phyloP scores from a whole-genome alignment of 1,140 invertebrate species.

The Apis cerana region DNA sequence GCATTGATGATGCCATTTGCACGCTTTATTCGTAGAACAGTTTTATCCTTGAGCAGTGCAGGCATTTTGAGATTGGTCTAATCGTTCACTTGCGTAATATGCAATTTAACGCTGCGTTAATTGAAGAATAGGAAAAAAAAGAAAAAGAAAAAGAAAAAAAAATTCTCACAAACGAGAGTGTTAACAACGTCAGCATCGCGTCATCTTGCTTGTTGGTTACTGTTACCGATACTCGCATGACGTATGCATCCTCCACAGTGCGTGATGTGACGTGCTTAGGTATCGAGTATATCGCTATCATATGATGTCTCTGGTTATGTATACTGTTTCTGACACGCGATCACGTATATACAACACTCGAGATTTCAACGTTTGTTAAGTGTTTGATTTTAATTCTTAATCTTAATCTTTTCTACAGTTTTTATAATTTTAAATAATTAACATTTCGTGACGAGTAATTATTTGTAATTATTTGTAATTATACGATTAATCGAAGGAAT shows the following conservation, averaged over 20 bases:
- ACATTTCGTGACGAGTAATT: no score
- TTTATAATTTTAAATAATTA: no score
- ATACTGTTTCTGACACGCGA: neutral
- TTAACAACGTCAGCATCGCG: constrained; percentile 8
- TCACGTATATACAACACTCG: neutral
- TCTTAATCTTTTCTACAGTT: no score
- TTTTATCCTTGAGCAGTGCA: constrained; percentile 16
- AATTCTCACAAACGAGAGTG: neutral
- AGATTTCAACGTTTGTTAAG: neutral
- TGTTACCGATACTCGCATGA: constrained; percentile 35
- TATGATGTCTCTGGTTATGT: constrained; percentile 22
- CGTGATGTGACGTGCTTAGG: constrained; percentile 26
- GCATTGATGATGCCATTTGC: constrained; percentile 34
- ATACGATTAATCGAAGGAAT: no score
- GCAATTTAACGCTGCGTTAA: neutral
- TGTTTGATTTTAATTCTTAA: no score
- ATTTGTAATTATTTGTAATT: no score
- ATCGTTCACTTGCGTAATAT: neutral
- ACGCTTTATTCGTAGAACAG: constrained; percentile 3
- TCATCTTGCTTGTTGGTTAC: constrained; percentile 14
- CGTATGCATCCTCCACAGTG: constrained; percentile 17
- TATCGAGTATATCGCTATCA: constrained; percentile 41
- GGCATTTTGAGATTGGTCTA: neutral
- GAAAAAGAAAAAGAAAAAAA: neutral
- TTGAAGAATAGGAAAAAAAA: neutral